Evolutionary conservation across 2,797 vertebrate genomes (phyloP).

Genomic region (Rhinatrema bivittatum): DNA sequence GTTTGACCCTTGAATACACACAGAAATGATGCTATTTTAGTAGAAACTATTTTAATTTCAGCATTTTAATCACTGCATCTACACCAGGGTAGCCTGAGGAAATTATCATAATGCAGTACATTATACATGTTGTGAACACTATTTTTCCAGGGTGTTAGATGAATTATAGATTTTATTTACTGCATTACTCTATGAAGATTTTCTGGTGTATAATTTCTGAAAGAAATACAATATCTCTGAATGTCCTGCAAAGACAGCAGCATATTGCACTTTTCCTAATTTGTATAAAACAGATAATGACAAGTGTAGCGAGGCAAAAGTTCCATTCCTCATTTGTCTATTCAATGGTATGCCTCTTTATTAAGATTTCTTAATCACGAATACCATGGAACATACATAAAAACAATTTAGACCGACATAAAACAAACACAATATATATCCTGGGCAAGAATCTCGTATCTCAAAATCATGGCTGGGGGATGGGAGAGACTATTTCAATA

Average conservation of each 20-base stretch:
- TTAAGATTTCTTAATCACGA: no score
- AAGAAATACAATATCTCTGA: not conserved
- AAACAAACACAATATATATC: no score
- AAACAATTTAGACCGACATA: no score
- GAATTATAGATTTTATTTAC: not conserved
- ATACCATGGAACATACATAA: no score
- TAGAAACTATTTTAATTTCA: conserved; percentile 28
- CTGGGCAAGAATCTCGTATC: no score
- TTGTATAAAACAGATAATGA: not conserved
- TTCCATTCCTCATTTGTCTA: no score
- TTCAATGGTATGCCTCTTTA: no score
- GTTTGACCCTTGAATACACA: conserved; percentile 23
- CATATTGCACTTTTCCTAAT: not conserved
- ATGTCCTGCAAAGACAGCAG: not conserved
- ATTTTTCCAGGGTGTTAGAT: conserved; percentile 19
- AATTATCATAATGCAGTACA: conserved; percentile 29
- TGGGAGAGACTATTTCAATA: no score
- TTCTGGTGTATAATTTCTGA: not conserved
- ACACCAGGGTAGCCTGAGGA: conserved; percentile 42
- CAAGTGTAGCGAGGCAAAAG: not conserved
- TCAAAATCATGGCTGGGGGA: no score
- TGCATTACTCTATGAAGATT: conserved; percentile 3
- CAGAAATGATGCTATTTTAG: conserved; percentile 26
- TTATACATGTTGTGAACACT: conserved; percentile 15
- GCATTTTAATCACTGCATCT: conserved; percentile 27